Base-by-base conservation (phyloP, 2,888 invertebrate species). In the Rotaria sp. region DNA sequence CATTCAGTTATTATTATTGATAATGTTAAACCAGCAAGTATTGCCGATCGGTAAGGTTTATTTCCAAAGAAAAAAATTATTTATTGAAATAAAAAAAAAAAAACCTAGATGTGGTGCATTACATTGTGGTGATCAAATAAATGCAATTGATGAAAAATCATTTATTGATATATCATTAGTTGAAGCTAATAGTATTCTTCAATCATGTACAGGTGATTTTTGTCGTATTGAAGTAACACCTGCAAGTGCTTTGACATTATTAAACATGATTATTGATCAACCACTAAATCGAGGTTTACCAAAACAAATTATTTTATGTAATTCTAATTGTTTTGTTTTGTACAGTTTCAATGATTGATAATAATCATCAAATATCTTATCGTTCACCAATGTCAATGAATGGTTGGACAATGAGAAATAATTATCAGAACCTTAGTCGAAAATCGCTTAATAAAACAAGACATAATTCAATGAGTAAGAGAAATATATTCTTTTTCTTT, bases 111-210 rank as follows among this genome's bases (percentile, higher is more conserved):
- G 96, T 90, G 97, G 97, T 18, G 96, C 96, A 10, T 92, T 97
- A 57, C 95, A 95, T 88, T 94, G 94, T 2, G 96, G 96, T 38
- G 97, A 97, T 91, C 95, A 95, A 91, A 93, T 97, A 85, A 92
- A 96, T 88, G 95, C 95, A n/a, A 95, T 97, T 88, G 96, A 97
- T 90, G 96, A 95, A 88, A 94, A 94, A 87, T 93, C 89, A 85
- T 89, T 91, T 84, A 91, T 91, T 86, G 90, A 90, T 88, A 90
- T 91, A 89, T 94, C 94, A 0, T 89, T 92, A 57, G 94, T 95
- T 35, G 92, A 92, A 89, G 92, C 91, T 13, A 90, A 89, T 45
- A 94, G 94, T 89, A 93, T 95, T 88, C 91, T 96, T 88, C 94
- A 94, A 89, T 89, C 90, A 93, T 93, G 88, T 87, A 89, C 88